These are phyloP conservation scores for Ashinkailepas kermadecensis DNA, from an alignment of 2,888 invertebrate species.

Conservation along the genomic window DNA sequence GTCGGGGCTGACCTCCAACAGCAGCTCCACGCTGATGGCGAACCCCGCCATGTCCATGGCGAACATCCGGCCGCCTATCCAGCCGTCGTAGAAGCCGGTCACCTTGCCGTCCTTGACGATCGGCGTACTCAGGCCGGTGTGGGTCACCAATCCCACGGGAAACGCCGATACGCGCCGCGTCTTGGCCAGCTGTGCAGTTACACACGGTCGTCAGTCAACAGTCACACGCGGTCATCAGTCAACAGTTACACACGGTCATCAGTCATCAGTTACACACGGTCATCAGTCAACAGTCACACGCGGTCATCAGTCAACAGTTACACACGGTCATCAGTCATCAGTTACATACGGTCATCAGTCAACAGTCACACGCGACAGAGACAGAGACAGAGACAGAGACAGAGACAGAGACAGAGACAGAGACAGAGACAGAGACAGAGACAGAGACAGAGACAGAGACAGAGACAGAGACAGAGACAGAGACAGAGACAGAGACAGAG, in stretches of 20 bases:
- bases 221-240: too few species aligned
- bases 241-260: too few species aligned
- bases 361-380: too few species aligned
- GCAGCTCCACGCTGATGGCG: constrained; percentile 30
- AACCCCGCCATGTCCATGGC: constrained; percentile 31
- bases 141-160: constrained; percentile 29
- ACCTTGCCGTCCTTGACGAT: constrained; percentile 25
- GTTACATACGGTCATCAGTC: too few species aligned
- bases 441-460: too few species aligned
- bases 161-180: constrained; percentile 27
- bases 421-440: too few species aligned
- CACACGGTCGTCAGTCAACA: neutral
- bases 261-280: neutral
- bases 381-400: too few species aligned
- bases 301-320: neutral
- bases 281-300: too few species aligned
- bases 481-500: too few species aligned
- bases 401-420: too few species aligned
- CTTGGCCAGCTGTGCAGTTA: constrained; percentile 25
- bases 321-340: neutral
- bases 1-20: constrained; percentile 23
- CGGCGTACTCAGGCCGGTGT: constrained; percentile 26
- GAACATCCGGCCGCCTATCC: constrained; percentile 26
- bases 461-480: too few species aligned
- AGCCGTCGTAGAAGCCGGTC: constrained; percentile 29